These are phyloP conservation scores for Zapornia atra DNA, from an alignment of 2,113 vertebrate genomes.

Conservation along the genomic window DNA sequence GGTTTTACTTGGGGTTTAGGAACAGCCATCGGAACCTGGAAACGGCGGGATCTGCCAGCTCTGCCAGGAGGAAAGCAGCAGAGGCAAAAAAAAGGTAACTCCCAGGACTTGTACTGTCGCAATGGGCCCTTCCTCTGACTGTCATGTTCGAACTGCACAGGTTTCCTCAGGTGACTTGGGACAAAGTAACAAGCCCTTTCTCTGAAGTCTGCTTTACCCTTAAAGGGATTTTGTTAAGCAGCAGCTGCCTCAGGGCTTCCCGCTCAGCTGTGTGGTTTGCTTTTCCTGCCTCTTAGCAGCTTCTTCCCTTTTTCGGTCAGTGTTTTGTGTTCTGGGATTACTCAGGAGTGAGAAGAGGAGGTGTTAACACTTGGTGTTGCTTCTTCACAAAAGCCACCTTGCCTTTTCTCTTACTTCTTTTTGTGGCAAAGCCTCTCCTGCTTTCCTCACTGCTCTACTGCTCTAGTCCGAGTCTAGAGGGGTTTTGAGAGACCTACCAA, in stretches of 20 bases:
- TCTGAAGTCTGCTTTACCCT: neutral
- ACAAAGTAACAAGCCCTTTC: neutral
- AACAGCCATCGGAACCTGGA: slow-evolving; percentile 55
- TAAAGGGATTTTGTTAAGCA: neutral
- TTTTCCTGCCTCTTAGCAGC: neutral
- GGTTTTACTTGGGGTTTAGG: slow-evolving; percentile 63
- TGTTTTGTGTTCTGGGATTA: neutral
- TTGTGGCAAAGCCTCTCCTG: neutral
- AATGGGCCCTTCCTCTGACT: rapidly evolving
- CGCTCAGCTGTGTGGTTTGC: rapidly evolving
- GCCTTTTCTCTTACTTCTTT: neutral
- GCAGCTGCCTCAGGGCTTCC: neutral
- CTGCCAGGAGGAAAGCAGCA: slow-evolving; percentile 79
- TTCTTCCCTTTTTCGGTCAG: neutral
- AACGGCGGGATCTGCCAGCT: slow-evolving; percentile 77
- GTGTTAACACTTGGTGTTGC: neutral
- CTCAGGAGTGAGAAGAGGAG: neutral
- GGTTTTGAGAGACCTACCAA: rapidly evolving
- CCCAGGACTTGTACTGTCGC: rapidly evolving
- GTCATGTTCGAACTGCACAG: rapidly evolving
- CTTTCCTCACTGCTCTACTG: neutral
- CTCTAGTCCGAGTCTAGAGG: neutral
- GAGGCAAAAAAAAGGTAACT: slow-evolving; percentile 80
- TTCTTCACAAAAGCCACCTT: neutral
- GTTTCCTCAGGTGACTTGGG: neutral